phyloP scores from a whole-genome alignment of 2,888 invertebrate species.

The Eledona agricola region DNA sequence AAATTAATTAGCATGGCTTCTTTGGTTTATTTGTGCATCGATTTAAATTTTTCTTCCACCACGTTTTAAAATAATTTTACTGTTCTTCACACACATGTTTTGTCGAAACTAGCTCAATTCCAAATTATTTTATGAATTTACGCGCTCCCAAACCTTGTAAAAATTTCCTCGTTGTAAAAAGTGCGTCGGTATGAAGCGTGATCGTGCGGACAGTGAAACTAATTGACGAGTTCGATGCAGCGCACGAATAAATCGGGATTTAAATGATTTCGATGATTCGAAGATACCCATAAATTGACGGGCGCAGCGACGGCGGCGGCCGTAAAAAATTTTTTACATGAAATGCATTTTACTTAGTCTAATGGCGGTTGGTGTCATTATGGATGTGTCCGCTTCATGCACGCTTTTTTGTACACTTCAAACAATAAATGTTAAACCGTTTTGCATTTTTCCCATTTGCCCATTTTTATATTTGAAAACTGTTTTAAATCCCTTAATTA shows the following conservation, averaged over 20 bases:
- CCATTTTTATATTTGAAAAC: constrained; percentile 31
- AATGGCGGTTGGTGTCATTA: constrained; percentile 38
- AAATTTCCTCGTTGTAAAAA: too few relatives aligned
- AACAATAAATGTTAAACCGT: constrained; percentile 35
- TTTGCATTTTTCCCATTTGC: constrained; percentile 29
- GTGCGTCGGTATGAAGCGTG: too few relatives aligned
- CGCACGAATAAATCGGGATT: constrained; percentile 36
- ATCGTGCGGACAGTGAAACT: too few relatives aligned
- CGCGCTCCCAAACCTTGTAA: too few relatives aligned
- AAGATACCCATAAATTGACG: constrained; percentile 38
- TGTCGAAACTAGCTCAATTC: too few relatives aligned
- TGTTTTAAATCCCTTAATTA: constrained; percentile 33
- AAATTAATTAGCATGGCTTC: too few relatives aligned
- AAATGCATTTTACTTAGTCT: constrained; percentile 51
- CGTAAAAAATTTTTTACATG: constrained; percentile 44
- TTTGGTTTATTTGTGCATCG: too few relatives aligned
- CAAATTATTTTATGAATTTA: too few relatives aligned
- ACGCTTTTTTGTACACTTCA: constrained; percentile 30
- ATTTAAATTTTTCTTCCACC: too few relatives aligned
- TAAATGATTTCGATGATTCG: constrained; percentile 38
- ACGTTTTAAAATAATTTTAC: too few relatives aligned
- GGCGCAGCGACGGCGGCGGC: too few relatives aligned
- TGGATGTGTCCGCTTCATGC: constrained; percentile 32
- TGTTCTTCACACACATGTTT: too few relatives aligned
- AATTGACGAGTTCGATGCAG: constrained; percentile 29